Evolutionary conservation across 2,113 vertebrate species (phyloP).

Genomic region (Forbesichthys papilliferus): DNA sequence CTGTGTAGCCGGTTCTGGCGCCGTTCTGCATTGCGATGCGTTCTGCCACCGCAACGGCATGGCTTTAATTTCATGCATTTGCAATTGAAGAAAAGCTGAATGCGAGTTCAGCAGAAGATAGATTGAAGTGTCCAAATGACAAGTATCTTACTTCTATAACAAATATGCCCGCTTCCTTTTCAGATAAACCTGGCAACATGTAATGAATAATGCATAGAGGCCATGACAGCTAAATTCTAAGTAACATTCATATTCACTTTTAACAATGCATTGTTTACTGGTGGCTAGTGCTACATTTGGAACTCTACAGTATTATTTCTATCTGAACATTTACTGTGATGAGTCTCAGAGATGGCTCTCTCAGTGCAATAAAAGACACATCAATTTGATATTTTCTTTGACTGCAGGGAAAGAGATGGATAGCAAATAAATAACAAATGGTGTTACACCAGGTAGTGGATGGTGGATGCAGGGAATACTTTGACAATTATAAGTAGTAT

Average conservation of each 20-base stretch:
- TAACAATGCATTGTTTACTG: too few relatives aligned
- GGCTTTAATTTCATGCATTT: background rate
- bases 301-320: background rate
- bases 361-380: background rate
- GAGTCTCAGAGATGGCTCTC: background rate
- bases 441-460: constrained; percentile 7
- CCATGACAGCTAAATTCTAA: too few relatives aligned
- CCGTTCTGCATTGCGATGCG: constrained; percentile 4
- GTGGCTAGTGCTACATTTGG: background rate
- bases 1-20: constrained; percentile 2
- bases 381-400: constrained; percentile 11
- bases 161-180: too few relatives aligned
- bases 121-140: background rate
- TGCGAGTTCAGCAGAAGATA: background rate
- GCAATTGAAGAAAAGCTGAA: background rate
- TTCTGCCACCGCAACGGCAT: background rate
- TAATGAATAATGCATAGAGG: too few relatives aligned
- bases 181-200: too few relatives aligned
- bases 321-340: background rate
- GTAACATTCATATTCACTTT: too few relatives aligned
- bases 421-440: constrained; percentile 17
- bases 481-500: constrained; percentile 1
- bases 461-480: constrained; percentile 4
- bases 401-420: constrained; percentile 4
- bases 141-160: background rate